Base-by-base conservation (phyloP, 2,888 invertebrate genomes). In the Dynastes grantii region DNA sequence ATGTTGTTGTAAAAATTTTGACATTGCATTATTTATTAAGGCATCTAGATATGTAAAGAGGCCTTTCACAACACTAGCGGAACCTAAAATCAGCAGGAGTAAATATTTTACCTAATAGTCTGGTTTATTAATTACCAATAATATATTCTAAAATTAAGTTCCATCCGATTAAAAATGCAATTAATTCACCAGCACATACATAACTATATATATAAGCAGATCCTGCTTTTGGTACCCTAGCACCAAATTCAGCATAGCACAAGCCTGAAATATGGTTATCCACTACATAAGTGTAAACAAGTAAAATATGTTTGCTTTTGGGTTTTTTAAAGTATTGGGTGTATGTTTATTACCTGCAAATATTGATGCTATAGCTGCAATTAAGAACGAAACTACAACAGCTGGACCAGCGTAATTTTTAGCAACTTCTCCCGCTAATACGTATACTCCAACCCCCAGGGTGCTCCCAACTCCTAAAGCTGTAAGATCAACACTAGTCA, bases 171-270 rank as follows among this genome's bases (percentile, higher is more conserved):
- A 96, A 90, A 88, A 97, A 97, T 0, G 97, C 97, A 77, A 96
- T 92, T 85, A 97, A 94, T 90, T 98, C 97, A 0, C 97, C 97
- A 77, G 97, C 94, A 73, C 96, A 95, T 22, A 97, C 97, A 87
- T 97, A 98, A 86, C 96, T 97, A 91, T 98, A 98, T 5, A 97
- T 93, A 85, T 98, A 98, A 0, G 97, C 98, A 0, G 97, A 97
- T 3, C 98, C 97, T 0, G 97, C 97, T 85, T 94, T 95, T 0
- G 97, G 97, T 0, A 97, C 96, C 79, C 96, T 90, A 0, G 96
- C 95, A 0, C 96, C 97, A 87, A 97, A 97, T 89, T 97, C 97
- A 0, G 97, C 97, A 87, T 97, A 97, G 86, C 97, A 97, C 0
- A 97, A 89, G n/a, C 94, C 95, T 95, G 65, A 51, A 55, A 79